Evolutionary conservation across 1,140 invertebrate genomes (phyloP).

Genomic region (Tigriopus japonicus): DNA sequence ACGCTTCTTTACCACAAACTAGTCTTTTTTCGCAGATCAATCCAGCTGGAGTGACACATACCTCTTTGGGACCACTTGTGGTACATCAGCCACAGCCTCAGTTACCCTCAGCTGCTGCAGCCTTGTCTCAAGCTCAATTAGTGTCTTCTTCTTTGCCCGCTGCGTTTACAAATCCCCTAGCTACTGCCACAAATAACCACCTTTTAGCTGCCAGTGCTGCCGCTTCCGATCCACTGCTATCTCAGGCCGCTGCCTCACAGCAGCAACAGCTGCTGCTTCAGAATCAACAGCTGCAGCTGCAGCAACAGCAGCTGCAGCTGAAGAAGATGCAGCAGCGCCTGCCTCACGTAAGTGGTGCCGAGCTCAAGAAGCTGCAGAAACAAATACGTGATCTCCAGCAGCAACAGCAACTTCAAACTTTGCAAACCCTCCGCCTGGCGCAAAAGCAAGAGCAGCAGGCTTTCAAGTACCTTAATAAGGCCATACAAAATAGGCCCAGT

Average conservation of each 20-base stretch:
- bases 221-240: not conserved
- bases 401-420: constrained; percentile 16
- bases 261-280: constrained; percentile 6
- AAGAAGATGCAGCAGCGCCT: constrained; percentile 27
- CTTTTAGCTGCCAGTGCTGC: not conserved
- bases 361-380: constrained; percentile 12
- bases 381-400: constrained; percentile 17
- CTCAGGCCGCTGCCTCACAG: not conserved
- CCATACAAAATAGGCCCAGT: constrained; percentile 6
- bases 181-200: too few relatives aligned
- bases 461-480: constrained; percentile 15
- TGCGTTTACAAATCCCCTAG: too few relatives aligned
- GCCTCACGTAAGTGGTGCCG: constrained; percentile 19
- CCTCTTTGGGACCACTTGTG: not conserved
- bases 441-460: constrained; percentile 14
- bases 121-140: too few relatives aligned
- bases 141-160: too few relatives aligned
- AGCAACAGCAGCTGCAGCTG: constrained; percentile 29
- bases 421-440: constrained; percentile 13
- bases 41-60: not conserved
- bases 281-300: constrained; percentile 24
- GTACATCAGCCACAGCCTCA: too few relatives aligned
- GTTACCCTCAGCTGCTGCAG: too few relatives aligned
- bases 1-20: too few relatives aligned
- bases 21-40: too few relatives aligned